A percentile compares a stretch with the other conserved stretches of the same genome.
Conservation (phyloP, 2,113 vertebrate species). For the Haemorhous mexicanus region DNA sequence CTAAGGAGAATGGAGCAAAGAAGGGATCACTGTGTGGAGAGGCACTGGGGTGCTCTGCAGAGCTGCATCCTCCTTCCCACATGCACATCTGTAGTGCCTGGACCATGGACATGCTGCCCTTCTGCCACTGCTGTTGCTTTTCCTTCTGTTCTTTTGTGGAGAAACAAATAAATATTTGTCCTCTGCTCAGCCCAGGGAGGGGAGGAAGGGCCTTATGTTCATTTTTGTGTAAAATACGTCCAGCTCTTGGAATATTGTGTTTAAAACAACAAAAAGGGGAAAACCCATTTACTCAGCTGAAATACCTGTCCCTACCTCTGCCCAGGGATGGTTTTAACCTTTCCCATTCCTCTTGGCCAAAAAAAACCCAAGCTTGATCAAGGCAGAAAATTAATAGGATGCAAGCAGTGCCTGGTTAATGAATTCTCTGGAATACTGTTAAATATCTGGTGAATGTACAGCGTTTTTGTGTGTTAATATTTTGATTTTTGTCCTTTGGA, state of each 20-base stretch:
- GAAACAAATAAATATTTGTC: neutral
- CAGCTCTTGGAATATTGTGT: neutral
- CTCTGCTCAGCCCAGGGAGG: neutral
- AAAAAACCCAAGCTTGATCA: accelerated
- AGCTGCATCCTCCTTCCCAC: neutral
- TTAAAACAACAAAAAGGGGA: neutral
- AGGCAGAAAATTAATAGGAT: neutral
- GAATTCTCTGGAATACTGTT: neutral
- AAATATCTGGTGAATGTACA: neutral
- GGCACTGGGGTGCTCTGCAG: neutral
- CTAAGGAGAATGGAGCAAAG: neutral
- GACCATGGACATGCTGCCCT: accelerated
- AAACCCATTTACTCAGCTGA: neutral
- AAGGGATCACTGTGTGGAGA: accelerated
- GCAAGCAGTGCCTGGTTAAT: neutral
- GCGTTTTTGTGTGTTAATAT: neutral
- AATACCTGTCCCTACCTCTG: neutral
- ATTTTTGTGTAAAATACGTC: neutral
- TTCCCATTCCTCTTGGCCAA: neutral
- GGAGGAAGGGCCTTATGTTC: neutral
- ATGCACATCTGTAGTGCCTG: accelerated
- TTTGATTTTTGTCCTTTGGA: neutral
- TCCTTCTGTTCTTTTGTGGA: neutral
- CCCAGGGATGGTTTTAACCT: neutral
- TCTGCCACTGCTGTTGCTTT: neutral